phyloP scores from a whole-genome alignment of 2,797 vertebrate species.

The Periophthalmus magnuspinnatus region DNA sequence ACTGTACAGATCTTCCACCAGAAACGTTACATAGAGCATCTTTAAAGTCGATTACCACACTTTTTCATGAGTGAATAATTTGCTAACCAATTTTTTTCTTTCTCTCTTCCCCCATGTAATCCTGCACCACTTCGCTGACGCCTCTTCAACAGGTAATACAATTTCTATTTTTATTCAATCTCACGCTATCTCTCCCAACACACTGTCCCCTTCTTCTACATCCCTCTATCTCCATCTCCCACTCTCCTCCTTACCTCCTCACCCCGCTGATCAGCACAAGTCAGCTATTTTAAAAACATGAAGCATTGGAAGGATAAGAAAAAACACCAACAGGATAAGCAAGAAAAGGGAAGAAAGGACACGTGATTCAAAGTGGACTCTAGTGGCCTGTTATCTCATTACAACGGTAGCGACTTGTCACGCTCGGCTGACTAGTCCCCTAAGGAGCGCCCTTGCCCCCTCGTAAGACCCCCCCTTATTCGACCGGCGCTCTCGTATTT shows the following conservation, averaged over 20 bases:
- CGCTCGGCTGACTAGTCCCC: slow-evolving; percentile 64
- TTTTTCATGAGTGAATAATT: not conserved
- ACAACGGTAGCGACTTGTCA: slow-evolving; percentile 66
- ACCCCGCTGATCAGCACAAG: slow-evolving; percentile 56
- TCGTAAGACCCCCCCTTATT: slow-evolving; percentile 66
- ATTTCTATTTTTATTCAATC: slow-evolving; percentile 24
- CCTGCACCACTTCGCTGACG: not conserved
- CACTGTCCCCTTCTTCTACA: slow-evolving; percentile 37
- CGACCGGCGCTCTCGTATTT: slow-evolving; percentile 57
- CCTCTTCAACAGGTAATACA: slow-evolving; percentile 5
- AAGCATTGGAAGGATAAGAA: slow-evolving; percentile 61
- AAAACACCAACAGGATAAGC: slow-evolving; percentile 55
- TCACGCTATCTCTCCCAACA: slow-evolving; percentile 49
- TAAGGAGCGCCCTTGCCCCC: slow-evolving; percentile 59
- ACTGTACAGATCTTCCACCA: no score
- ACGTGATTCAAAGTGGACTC: slow-evolving; percentile 61
- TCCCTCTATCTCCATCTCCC: slow-evolving; percentile 65
- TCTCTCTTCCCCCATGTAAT: not conserved
- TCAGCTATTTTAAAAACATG: slow-evolving; percentile 27
- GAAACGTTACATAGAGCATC: no score
- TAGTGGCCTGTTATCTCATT: slow-evolving; percentile 75
- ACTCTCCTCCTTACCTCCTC: slow-evolving; percentile 58
- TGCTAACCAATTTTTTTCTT: not conserved
- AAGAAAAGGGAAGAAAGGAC: slow-evolving; percentile 55
- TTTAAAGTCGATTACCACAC: not conserved